Base-by-base conservation (phyloP, 92 coral and sea anemone genomes). In the Anthopleura xanthogrammica region DNA sequence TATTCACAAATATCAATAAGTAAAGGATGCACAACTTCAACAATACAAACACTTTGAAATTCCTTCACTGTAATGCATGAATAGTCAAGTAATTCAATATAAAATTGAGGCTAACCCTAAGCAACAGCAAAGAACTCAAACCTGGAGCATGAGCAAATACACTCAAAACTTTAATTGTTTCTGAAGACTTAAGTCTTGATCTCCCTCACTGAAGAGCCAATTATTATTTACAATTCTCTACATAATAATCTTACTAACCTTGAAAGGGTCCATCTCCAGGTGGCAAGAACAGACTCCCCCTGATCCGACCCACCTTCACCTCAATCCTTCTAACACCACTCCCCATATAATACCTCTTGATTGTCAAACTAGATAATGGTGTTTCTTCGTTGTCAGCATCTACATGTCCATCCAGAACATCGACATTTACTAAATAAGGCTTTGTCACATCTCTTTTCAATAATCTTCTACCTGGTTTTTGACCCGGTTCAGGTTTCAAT, bases 191-290 rank as follows among this genome's bases (percentile, higher is more conserved):
- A 46, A 46, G 5, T 46, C 50, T 46, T 46, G 7, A 46, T 46
- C 5, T 46, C 7, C 7, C 50, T 46, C 3, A 46, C 50, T 46
- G 9, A 46, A 46, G 50, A 46, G 9, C 50, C 9, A 9, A 5
- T 46, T 9, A 46, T 46, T 46, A 46, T 46, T 9, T 29, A 29
- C 36, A 29, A 46, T 46, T 46, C 7, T 9, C 50, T 46, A 3
- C 7, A 9, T 6, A 46, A 46, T 46, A 46, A 46, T 5, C 7
- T 46, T 46, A 76, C 65, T 24, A 60, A 88, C 91, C 91, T 79
- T 84, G 88, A 43, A 88, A 88, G 10, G 78, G 88, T 16, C 89
- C 89, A 16, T 88, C 76, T n/a, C 88, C 91, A 58, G 86, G 79
- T 0, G 92, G 92, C 66, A 89, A 24, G 68, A 89, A 89, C 46